Conservation (phyloP, 1,140 invertebrate species). For the Drosophila ironensis region DNA sequence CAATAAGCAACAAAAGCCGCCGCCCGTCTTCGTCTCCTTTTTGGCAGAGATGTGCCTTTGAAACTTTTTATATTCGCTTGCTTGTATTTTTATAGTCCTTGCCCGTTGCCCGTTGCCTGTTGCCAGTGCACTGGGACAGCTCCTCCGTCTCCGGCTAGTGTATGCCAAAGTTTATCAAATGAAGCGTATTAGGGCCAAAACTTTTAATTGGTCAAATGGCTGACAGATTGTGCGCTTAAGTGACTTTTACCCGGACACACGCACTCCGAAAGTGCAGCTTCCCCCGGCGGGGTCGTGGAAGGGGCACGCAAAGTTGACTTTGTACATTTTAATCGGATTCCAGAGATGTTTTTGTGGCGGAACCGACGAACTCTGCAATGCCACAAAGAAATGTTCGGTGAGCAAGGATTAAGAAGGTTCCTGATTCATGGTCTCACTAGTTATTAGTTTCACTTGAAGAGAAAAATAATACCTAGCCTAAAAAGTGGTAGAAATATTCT, state of each 20-base stretch:
- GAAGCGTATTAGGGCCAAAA: slow-evolving; percentile 77
- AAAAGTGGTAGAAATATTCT: no score
- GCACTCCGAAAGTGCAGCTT: slow-evolving; percentile 1
- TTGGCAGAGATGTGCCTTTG: slow-evolving; percentile 28
- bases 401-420: no score
- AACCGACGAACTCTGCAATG: no score
- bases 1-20: slow-evolving; percentile 68
- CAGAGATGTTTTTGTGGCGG: no score
- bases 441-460: no score
- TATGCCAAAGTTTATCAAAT: slow-evolving; percentile 70
- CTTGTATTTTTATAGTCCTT: slow-evolving; percentile 27
- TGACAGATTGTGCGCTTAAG: slow-evolving; percentile 76
- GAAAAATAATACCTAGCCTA: no score
- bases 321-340: slow-evolving; percentile 74
- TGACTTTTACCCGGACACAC: slow-evolving; percentile 48
- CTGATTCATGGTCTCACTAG: no score
- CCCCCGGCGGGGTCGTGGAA: background rate
- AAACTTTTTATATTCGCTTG: slow-evolving; percentile 25
- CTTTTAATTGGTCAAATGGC: slow-evolving; percentile 79
- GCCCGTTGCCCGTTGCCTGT: slow-evolving; percentile 49
- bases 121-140: slow-evolving; percentile 22
- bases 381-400: no score
- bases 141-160: slow-evolving; percentile 2
- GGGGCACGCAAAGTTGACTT: slow-evolving; percentile 69
- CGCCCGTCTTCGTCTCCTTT: background rate